Evolutionary conservation across 2,888 invertebrate species (phyloP), one percentile per base, ranked within the genome.

Genomic region (Perizoma flavofasciatum): DNA sequence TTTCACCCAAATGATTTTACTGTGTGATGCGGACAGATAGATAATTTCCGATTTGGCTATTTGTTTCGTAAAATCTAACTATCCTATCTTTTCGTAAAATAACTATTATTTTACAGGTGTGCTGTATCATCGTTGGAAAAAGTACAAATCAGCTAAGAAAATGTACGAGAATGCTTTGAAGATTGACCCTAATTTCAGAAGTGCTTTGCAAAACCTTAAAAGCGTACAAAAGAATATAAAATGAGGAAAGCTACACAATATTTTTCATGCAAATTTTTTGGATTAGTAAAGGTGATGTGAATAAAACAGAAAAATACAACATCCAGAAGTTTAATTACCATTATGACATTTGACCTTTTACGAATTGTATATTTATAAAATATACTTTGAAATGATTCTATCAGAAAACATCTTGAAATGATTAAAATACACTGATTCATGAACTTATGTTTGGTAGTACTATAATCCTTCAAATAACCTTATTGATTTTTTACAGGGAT

Each of bases 61-160:
- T 22, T 22, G 22, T 22, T 22, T 22, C 22, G 22, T 2, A 22
- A 22, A 22, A 22, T 22, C 1, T 22, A 22, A 34, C 4, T 22
- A 32, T 7, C 4, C 4, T 11, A 39, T 40, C 6, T 41, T 54
- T 44, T 41, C 50, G 48, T 32, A 53, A 50, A 49, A 8, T 54
- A 11, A 43, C 52, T 61, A 44, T 59, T 67, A 67, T 66, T 33
- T 88, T 89, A 51, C 82, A 96, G 97, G 97, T 59, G 97, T 98
- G 22, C 91, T 98, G n/a, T 98, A 98, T 83, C 98, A 98, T 88
- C 95, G 97, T 32, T 98, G 97, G 97, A 95, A 95, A 66, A 97
- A 96, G 85, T 92, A 94, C 60, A 92, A 94, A 5, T 88, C 94
- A 71, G 98, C 98, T 0, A 93, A 95, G 76, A 82, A 93, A 65